Conservation (phyloP, 2,888 invertebrate species). For the Morpho deidamia region DNA sequence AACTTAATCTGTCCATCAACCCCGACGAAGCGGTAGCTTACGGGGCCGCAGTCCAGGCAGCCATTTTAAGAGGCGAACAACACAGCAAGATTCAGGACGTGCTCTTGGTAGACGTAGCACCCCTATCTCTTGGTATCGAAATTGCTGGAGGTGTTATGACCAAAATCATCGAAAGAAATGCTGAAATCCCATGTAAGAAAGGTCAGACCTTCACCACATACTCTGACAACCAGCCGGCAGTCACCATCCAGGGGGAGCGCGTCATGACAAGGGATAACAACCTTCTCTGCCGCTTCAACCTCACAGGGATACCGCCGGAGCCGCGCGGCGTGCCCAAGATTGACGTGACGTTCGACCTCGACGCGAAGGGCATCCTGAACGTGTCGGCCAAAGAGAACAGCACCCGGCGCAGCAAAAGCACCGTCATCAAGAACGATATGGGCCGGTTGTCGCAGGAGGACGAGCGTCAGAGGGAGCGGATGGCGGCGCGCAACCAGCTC, state of each 20-base stretch:
- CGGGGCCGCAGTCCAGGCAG: constrained; percentile 86
- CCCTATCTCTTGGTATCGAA: constrained; percentile 86
- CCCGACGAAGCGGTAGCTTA: constrained; percentile 91
- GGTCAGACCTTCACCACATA: constrained; percentile 88
- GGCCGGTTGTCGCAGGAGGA: constrained; percentile 89
- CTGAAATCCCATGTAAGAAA: constrained; percentile 84
- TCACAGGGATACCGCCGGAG: constrained; percentile 84
- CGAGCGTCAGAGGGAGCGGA: constrained; percentile 81
- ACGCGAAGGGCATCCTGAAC: constrained; percentile 89
- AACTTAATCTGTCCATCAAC: constrained; percentile 81
- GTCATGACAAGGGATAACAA: constrained; percentile 91
- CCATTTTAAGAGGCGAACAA: constrained; percentile 84
- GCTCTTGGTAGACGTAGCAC: constrained; percentile 78
- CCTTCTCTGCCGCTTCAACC: constrained; percentile 80
- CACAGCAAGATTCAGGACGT: constrained; percentile 86
- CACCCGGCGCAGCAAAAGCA: constrained; percentile 83
- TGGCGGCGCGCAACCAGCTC: constrained; percentile 83
- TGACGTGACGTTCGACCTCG: constrained; percentile 85
- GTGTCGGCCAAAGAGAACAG: constrained; percentile 88
- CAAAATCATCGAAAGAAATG: constrained; percentile 85
- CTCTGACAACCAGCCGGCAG: constrained; percentile 88
- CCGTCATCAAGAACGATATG: constrained; percentile 90
- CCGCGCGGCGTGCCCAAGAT: constrained; percentile 83
- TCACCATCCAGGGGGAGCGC: constrained; percentile 86
- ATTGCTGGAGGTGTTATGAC: constrained; percentile 89